Evolutionary conservation across 2,797 vertebrate genomes (phyloP), one percentile per base, ranked within the genome.

Genomic region (Trachurus trachurus): DNA sequence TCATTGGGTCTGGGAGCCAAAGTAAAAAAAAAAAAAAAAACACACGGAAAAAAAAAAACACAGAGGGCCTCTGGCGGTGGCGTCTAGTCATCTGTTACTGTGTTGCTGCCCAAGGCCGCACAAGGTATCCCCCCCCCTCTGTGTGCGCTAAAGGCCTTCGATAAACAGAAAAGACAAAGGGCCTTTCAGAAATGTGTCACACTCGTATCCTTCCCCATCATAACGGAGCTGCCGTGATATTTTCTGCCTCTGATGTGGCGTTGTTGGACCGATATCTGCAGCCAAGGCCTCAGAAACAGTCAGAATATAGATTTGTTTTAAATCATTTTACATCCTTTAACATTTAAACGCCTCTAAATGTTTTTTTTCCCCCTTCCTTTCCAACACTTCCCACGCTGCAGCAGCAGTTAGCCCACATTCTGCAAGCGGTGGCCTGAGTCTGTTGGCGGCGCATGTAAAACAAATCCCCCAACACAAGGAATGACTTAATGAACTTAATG

Each of bases 401-500:
- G 65, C 60, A 59, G 66, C 29, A 4, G 47, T 77, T 71, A 67
- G 54, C 65, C 71, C 54, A 52, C 82, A 15, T 81, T 62, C 16
- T 58, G 58, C 62, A 42, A 49, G 69, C 54, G 34, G 52, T 61
- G 76, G 79, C 76, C 71, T 10, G 31, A 78, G 81, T 84, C 83
- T 87, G 87, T 82, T 89, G 89, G 91, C 82, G 87, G 81, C 68
- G 57, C 83, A 62, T 91, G 92, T 92, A 78, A 90, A 95, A 91
- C 93, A 94, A 93, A 91, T 93, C 92, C 90, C 84, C 50, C 53
- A 91, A 92, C 91, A 88, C 90, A 85, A 75, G 68, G 73, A 87
- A 88, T 91, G 89, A 93, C 89, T 94, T 94, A 91, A 93, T 94
- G 90, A 93, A 94, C 91, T 87, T 95, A 95, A 95, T 93, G 90